These are phyloP conservation scores for Drosophila borealis DNA, from an alignment of 2,888 invertebrate genomes.

Conservation along the genomic window DNA sequence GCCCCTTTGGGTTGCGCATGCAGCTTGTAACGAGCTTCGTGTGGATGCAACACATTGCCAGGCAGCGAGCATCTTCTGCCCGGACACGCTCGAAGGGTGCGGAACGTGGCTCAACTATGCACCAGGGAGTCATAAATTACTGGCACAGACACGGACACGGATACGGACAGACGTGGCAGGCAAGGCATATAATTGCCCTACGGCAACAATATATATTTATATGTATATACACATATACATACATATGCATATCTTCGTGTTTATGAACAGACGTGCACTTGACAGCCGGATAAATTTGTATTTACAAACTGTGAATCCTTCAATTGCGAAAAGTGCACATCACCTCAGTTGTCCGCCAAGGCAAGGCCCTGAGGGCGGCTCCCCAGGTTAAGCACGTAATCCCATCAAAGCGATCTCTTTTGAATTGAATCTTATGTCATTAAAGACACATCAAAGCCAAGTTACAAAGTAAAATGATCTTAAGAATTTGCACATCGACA, in stretches of 20 bases:
- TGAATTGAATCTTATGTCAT: too few species aligned
- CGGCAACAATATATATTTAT: slow-evolving; percentile 25
- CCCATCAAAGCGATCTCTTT: neutral
- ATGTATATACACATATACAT: slow-evolving; percentile 5
- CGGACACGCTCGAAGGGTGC: slow-evolving; percentile 26
- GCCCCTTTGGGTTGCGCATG: slow-evolving; percentile 24
- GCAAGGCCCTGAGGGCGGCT: neutral
- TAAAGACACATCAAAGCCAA: too few species aligned
- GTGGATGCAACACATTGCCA: slow-evolving; percentile 39
- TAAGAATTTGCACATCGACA: too few species aligned
- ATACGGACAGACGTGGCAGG: neutral
- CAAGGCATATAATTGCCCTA: slow-evolving; percentile 46
- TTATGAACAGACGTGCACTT: slow-evolving; percentile 35
- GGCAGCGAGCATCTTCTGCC: slow-evolving; percentile 4
- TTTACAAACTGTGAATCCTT: slow-evolving; percentile 30
- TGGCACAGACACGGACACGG: neutral
- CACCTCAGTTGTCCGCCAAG: neutral
- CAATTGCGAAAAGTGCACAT: slow-evolving; percentile 14
- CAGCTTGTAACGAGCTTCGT: slow-evolving; percentile 31
- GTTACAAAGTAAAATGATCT: too few species aligned
- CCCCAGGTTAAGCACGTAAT: neutral
- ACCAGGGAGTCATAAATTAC: slow-evolving; percentile 59
- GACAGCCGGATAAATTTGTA: slow-evolving; percentile 28
- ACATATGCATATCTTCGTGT: neutral
- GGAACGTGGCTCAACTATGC: slow-evolving; percentile 49